Evolutionary conservation across 2,797 vertebrate species (phyloP).

Genomic region (Loriculus beryllinus): DNA sequence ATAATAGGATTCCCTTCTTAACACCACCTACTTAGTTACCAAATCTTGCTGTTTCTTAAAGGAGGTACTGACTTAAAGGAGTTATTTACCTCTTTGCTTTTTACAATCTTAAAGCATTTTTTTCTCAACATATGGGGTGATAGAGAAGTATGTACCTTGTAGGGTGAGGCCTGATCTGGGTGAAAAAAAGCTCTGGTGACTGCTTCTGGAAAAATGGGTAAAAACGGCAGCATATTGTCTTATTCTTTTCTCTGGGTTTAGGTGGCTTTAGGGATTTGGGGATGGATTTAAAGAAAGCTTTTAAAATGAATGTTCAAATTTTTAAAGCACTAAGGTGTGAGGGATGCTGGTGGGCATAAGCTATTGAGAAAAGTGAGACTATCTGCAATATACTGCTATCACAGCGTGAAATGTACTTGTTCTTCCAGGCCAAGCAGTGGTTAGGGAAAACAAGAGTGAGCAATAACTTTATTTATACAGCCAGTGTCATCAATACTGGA

Average conservation of each 20-base stretch:
- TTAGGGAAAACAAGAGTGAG: background rate
- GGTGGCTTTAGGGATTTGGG: background rate
- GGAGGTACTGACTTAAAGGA: background rate
- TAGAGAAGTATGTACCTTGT: background rate
- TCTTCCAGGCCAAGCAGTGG: background rate
- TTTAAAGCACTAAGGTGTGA: background rate
- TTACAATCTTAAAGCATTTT: background rate
- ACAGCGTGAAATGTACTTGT: background rate
- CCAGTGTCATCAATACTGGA: background rate
- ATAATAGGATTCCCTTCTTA: background rate
- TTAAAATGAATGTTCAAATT: background rate
- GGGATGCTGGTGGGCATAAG: background rate
- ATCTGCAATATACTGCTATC: background rate
- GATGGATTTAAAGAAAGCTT: conserved; percentile 10
- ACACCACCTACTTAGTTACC: background rate
- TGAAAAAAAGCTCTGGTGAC: background rate
- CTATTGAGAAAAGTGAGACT: background rate
- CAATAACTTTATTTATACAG: background rate
- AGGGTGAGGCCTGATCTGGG: background rate
- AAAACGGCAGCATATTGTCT: background rate
- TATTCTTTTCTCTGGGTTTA: background rate
- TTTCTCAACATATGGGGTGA: background rate
- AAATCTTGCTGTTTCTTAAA: background rate
- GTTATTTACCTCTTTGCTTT: background rate
- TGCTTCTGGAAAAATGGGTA: background rate